These are phyloP conservation scores for Cryptocephalus primarius DNA, from an alignment of 2,888 invertebrate genomes.

Conservation along the genomic window DNA sequence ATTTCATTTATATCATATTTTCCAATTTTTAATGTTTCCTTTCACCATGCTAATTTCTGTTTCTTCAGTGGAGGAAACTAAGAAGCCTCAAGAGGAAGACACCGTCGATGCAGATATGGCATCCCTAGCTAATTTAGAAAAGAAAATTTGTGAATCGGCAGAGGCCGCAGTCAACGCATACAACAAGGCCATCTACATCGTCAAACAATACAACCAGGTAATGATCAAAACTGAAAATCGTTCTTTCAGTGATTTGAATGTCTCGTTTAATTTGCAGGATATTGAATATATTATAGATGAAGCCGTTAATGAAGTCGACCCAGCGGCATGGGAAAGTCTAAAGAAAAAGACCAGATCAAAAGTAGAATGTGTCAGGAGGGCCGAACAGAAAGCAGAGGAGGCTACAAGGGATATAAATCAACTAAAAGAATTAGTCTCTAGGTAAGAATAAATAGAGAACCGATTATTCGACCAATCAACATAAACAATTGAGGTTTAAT, in stretches of 20 bases:
- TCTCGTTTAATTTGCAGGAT: constrained; percentile 19
- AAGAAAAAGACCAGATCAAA: constrained; percentile 49
- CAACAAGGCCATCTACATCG: constrained; percentile 48
- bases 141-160: constrained; percentile 43
- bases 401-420: constrained; percentile 33
- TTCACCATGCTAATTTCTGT: too few relatives aligned
- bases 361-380: constrained; percentile 42
- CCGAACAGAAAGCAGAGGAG: constrained; percentile 45
- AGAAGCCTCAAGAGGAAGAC: constrained; percentile 13
- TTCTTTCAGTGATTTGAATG: neutral
- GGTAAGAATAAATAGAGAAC: constrained; percentile 11
- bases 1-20: neutral
- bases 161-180: constrained; percentile 57
- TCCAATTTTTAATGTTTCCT: too few relatives aligned
- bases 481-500: too few relatives aligned
- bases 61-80: too few relatives aligned
- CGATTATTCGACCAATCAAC: too few relatives aligned
- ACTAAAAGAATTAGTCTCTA: constrained; percentile 36
- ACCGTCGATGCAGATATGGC: constrained; percentile 34
- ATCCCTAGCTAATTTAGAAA: constrained; percentile 45
- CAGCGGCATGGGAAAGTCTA: constrained; percentile 44
- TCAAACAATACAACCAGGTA: constrained; percentile 43
- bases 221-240: neutral
- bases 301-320: constrained; percentile 49
- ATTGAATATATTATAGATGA: constrained; percentile 49